Percentiles rank a stretch among this genome's conserved stretches.
phyloP scores from a whole-genome alignment of 2,888 invertebrate species.

The Gastrophysa polygoni region DNA sequence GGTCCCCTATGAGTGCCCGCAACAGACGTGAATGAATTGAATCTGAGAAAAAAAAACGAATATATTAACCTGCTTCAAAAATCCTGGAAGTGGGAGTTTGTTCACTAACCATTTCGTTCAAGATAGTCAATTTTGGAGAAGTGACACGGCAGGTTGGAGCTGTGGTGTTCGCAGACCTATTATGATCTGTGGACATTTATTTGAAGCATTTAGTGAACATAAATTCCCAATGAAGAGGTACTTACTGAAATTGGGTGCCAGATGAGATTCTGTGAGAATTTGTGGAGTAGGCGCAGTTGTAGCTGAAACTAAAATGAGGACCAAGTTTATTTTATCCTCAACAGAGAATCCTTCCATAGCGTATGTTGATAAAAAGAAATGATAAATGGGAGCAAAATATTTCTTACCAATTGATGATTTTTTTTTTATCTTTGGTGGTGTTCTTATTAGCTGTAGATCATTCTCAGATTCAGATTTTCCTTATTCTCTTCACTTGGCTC shows the following conservation, averaged over 20 bases:
- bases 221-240: too few relatives aligned
- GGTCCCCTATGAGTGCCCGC: neutral
- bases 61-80: neutral
- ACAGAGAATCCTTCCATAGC: neutral
- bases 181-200: neutral
- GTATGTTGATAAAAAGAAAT: neutral
- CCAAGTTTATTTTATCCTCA: neutral
- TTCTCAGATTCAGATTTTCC: constrained; percentile 1
- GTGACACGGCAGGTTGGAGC: neutral
- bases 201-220: neutral
- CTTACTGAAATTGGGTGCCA: neutral
- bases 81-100: neutral
- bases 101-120: neutral
- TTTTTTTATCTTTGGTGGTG: constrained; percentile 3
- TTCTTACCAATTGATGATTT: constrained; percentile 3
- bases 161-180: neutral
- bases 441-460: neutral
- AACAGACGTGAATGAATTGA: neutral
- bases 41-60: neutral
- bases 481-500: constrained; percentile 2
- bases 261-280: neutral
- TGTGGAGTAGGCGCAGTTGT: neutral
- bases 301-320: neutral
- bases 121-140: neutral
- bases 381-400: neutral